Conservation (phyloP, 1,140 invertebrate genomes). For the Hyphantria cunea region DNA sequence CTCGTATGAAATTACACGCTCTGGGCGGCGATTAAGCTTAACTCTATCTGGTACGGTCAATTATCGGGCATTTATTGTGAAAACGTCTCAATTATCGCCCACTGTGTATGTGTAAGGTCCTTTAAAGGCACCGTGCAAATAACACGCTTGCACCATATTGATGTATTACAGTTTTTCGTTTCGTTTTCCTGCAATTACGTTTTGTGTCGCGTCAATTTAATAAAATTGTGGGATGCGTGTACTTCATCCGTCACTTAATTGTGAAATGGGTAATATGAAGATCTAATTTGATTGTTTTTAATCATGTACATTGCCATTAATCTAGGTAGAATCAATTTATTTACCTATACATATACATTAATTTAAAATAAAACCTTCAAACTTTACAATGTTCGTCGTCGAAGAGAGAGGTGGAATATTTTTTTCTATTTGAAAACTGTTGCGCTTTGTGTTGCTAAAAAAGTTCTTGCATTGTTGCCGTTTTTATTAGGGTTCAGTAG, state of each 20-base stretch:
- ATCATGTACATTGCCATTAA: no score
- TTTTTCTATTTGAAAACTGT: no score
- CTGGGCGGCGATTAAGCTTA: conserved; percentile 27
- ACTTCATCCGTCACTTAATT: background rate
- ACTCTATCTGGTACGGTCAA: conserved; percentile 24
- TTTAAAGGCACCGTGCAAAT: conserved; percentile 32
- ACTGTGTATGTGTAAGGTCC: conserved; percentile 18
- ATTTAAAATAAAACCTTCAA: no score
- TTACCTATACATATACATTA: no score
- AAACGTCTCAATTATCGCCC: conserved; percentile 28
- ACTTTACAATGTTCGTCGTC: no score
- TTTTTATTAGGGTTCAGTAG: no score
- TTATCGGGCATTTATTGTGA: conserved; percentile 37
- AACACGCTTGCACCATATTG: conserved; percentile 31
- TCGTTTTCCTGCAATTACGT: conserved; percentile 17
- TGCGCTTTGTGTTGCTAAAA: no score
- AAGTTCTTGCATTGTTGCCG: no score
- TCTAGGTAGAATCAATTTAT: no score
- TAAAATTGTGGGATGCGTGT: conserved; percentile 6
- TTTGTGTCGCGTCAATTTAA: conserved; percentile 10
- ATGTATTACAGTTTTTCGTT: conserved; percentile 32
- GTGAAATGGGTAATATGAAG: no score
- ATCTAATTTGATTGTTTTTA: no score
- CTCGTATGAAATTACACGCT: conserved; percentile 35
- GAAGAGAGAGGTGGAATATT: no score